phyloP scores from a whole-genome alignment of 2,888 invertebrate species.

The Oscheius sp. region DNA sequence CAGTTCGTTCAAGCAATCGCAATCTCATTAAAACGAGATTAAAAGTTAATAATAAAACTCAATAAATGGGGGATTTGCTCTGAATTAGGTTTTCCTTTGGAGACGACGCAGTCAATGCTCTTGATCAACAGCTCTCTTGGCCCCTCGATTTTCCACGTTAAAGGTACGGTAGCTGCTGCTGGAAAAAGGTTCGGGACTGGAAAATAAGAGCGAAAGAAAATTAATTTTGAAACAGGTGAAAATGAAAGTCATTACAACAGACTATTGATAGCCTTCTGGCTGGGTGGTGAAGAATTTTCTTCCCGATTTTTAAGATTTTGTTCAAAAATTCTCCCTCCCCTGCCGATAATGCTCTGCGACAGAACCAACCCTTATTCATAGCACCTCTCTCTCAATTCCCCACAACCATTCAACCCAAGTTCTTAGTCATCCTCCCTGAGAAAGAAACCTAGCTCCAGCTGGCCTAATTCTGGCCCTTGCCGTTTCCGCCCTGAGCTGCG shows the following conservation, averaged over 20 bases:
- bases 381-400: neutral
- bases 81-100: conserved; percentile 3
- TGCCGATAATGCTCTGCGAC: no score
- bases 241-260: neutral
- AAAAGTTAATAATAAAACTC: conserved; percentile 21
- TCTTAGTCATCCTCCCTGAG: conserved; percentile 8
- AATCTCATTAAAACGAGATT: conserved; percentile 21
- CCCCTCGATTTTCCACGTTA: neutral
- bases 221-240: neutral
- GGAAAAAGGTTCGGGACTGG: neutral
- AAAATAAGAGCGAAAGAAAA: neutral
- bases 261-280: neutral
- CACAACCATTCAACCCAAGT: neutral
- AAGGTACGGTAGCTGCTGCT: no score
- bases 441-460: no score
- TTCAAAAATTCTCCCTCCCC: neutral
- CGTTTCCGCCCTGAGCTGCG: conserved; percentile 3
- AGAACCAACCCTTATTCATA: neutral
- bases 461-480: neutral
- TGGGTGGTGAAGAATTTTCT: neutral
- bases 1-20: neutral
- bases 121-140: neutral
- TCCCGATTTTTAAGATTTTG: neutral
- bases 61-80: neutral
- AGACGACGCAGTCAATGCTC: no score